These are phyloP conservation scores for Manduca sexta DNA, from an alignment of 1,140 invertebrate genomes.

Conservation along the genomic window DNA sequence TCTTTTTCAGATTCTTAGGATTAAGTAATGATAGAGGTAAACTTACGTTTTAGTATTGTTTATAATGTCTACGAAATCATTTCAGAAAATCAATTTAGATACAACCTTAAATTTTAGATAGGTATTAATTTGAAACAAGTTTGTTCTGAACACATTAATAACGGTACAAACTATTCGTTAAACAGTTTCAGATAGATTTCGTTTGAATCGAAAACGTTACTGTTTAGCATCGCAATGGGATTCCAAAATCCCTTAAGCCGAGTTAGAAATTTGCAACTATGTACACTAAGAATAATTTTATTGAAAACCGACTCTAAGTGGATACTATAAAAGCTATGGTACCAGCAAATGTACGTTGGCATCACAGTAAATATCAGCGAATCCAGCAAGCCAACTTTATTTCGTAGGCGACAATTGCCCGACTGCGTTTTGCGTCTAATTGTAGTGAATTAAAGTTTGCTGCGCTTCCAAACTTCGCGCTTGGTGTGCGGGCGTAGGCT, in stretches of 20 bases:
- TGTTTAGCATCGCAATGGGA: constrained; percentile 54
- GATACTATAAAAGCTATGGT: constrained; percentile 12
- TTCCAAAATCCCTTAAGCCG: constrained; percentile 56
- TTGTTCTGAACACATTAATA: neutral
- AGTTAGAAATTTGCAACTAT: constrained; percentile 38
- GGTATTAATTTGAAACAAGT: too few species aligned
- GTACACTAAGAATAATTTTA: neutral
- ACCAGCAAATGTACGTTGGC: constrained; percentile 20
- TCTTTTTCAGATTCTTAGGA: too few species aligned
- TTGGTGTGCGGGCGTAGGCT: neutral
- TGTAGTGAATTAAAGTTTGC: constrained; percentile 46
- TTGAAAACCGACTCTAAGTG: constrained; percentile 15
- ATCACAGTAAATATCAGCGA: constrained; percentile 30
- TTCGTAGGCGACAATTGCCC: constrained; percentile 51
- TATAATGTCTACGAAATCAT: too few species aligned
- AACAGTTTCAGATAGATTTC: constrained; percentile 43
- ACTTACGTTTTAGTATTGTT: too few species aligned
- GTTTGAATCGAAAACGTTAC: constrained; percentile 42
- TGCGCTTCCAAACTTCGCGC: constrained; percentile 28
- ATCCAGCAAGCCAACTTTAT: constrained; percentile 43
- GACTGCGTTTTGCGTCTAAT: constrained; percentile 55
- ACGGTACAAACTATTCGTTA: constrained; percentile 31
- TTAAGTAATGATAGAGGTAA: too few species aligned
- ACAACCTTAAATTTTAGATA: too few species aligned
- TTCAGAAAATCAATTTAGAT: too few species aligned